A percentile compares a stretch with the other conserved stretches of the same genome.
Evolutionary conservation across 2,888 invertebrate genomes (phyloP).

Genomic region (Catotricha subobsoleta): DNA sequence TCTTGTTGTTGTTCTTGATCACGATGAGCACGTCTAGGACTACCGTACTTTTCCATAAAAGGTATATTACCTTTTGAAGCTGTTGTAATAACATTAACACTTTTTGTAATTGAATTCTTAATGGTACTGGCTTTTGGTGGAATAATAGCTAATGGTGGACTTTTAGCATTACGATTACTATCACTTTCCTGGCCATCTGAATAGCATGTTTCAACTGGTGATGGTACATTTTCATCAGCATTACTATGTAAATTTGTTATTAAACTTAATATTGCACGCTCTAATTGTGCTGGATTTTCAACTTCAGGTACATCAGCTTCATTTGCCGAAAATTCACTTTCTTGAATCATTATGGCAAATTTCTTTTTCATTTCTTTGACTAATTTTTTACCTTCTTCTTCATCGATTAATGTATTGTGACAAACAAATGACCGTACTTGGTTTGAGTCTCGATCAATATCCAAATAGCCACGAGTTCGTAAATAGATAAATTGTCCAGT

Average conservation of each 20-base stretch:
- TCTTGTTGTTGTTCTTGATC: background rate
- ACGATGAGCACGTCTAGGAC: background rate
- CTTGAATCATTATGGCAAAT: conserved; percentile 50
- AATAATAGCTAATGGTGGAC: conserved; percentile 23
- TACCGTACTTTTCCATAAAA: background rate
- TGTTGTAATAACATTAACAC: conserved; percentile 21
- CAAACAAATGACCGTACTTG: conserved; percentile 73
- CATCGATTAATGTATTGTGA: conserved; percentile 57
- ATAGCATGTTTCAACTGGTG: conserved; percentile 1
- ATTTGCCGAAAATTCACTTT: conserved; percentile 17
- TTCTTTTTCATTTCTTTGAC: conserved; percentile 63
- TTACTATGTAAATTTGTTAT: conserved; percentile 31
- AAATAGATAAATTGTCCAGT: conserved; percentile 74
- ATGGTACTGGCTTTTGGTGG: conserved; percentile 27
- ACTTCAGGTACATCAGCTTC: conserved; percentile 31
- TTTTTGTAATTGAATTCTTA: conserved; percentile 27
- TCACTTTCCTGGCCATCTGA: conserved; percentile 5
- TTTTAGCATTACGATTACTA: conserved; percentile 7
- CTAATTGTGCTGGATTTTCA: conserved; percentile 51
- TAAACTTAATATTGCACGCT: conserved; percentile 53
- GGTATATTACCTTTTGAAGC: background rate
- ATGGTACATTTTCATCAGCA: conserved; percentile 15
- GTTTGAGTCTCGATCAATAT: conserved; percentile 57
- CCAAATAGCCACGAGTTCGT: conserved; percentile 66
- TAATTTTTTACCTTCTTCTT: conserved; percentile 52